These are phyloP conservation scores for Papilio polytes DNA, from an alignment of 1,140 invertebrate species.

Conservation along the genomic window DNA sequence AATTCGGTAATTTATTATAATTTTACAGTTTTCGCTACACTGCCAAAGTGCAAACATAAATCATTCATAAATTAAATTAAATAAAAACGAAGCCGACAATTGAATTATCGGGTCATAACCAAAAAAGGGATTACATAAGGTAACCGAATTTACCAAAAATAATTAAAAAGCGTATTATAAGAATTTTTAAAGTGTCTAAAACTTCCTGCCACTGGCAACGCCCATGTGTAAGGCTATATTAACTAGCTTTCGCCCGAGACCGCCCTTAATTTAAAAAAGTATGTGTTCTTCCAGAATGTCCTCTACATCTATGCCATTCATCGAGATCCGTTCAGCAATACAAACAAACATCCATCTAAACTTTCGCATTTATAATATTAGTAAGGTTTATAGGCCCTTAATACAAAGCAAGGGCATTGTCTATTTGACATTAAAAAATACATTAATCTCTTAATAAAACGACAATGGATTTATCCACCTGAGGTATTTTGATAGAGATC, in stretches of 20 bases:
- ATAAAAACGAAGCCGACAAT: background rate
- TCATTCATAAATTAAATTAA: background rate
- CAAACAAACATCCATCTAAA: too few species aligned
- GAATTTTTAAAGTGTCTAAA: too few species aligned
- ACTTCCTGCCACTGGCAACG: too few species aligned
- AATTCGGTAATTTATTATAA: conserved; percentile 12
- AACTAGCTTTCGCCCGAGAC: too few species aligned
- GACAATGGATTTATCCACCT: background rate
- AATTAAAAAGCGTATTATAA: background rate
- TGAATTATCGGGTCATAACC: background rate
- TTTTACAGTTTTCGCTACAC: background rate
- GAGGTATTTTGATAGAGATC: background rate
- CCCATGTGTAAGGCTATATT: too few species aligned
- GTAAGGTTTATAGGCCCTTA: background rate
- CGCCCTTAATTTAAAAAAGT: too few species aligned
- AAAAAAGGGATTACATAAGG: background rate
- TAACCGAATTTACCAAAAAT: background rate
- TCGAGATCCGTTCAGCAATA: too few species aligned
- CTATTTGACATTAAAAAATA: conserved; percentile 6
- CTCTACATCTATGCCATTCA: too few species aligned
- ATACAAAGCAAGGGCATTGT: background rate
- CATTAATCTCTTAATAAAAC: background rate
- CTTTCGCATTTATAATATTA: too few species aligned
- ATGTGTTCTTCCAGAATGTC: too few species aligned
- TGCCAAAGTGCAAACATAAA: conserved; percentile 4